Percentiles rank a stretch among this genome's conserved stretches.
phyloP scores from a whole-genome alignment of 2,888 invertebrate species.

The Julus scanicus region DNA sequence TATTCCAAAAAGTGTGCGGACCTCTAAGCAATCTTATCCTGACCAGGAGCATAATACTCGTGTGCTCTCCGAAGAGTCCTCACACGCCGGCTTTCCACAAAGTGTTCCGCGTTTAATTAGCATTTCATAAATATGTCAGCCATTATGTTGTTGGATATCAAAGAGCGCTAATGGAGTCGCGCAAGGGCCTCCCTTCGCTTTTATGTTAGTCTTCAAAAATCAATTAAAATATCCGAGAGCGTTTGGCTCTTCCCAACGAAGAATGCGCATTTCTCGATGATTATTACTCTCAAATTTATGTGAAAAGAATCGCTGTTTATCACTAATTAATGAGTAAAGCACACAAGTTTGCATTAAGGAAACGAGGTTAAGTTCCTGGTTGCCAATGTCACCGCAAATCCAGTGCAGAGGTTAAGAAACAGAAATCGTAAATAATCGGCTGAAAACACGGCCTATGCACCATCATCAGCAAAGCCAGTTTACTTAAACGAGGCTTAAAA shows the following conservation, averaged over 20 bases:
- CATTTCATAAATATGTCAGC: conserved; percentile 2
- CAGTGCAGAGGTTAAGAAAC: conserved; percentile 6
- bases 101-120: conserved; percentile 25
- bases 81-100: neutral
- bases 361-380: conserved; percentile 25
- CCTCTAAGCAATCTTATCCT: too few species aligned
- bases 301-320: neutral
- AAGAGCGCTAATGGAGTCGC: conserved; percentile 31
- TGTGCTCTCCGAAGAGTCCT: too few species aligned
- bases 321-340: conserved; percentile 4
- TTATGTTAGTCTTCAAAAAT: neutral
- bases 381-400: neutral
- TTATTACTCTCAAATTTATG: neutral
- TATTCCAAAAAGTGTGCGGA: too few species aligned
- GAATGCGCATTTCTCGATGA: conserved; percentile 28
- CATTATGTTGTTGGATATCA: neutral
- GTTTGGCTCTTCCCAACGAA: neutral
- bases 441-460: neutral
- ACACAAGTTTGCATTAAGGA: neutral
- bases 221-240: conserved; percentile 24
- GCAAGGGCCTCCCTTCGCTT: conserved; percentile 1
- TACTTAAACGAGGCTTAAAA: too few species aligned
- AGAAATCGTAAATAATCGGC: neutral
- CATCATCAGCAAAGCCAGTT: neutral
- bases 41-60: too few species aligned